These are phyloP conservation scores for Portevinia maculata DNA, from an alignment of 2,888 invertebrate species.

Conservation along the genomic window DNA sequence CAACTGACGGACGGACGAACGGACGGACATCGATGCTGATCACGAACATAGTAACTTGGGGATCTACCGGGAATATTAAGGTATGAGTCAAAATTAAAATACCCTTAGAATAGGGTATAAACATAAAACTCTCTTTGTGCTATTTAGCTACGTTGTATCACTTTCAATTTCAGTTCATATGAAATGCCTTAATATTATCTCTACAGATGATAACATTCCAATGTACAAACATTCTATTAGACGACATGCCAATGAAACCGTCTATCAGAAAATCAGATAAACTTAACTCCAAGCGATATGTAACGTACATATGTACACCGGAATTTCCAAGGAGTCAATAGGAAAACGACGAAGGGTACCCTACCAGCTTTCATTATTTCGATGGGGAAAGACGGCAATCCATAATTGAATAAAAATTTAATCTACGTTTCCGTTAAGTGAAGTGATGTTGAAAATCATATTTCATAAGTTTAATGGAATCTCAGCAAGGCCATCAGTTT, in stretches of 20 bases:
- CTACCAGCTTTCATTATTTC: conserved; percentile 5
- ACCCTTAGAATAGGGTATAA: background rate
- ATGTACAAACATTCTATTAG: conserved; percentile 20
- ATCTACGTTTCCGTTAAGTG: conserved; percentile 31
- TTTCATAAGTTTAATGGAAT: conserved; percentile 8
- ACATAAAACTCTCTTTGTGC: background rate
- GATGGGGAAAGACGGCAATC: conserved; percentile 14
- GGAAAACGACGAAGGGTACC: background rate
- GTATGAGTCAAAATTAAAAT: no score
- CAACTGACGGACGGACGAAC: no score
- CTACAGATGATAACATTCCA: conserved; percentile 26
- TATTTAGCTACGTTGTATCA: background rate
- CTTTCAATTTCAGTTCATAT: conserved; percentile 3
- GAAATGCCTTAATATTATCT: conserved; percentile 11
- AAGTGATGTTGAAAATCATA: conserved; percentile 42
- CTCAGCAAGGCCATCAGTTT: background rate
- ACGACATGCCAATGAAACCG: conserved; percentile 24
- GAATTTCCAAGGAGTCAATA: conserved; percentile 19
- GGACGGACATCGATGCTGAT: no score
- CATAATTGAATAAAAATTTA: conserved; percentile 49
- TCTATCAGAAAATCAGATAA: conserved; percentile 16
- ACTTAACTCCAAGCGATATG: conserved; percentile 17
- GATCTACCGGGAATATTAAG: no score
- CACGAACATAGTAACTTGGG: no score
- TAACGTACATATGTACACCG: conserved; percentile 3